These are phyloP conservation scores for Nemotelus pantherinus DNA, from an alignment of 2,888 invertebrate genomes.

Conservation along the genomic window DNA sequence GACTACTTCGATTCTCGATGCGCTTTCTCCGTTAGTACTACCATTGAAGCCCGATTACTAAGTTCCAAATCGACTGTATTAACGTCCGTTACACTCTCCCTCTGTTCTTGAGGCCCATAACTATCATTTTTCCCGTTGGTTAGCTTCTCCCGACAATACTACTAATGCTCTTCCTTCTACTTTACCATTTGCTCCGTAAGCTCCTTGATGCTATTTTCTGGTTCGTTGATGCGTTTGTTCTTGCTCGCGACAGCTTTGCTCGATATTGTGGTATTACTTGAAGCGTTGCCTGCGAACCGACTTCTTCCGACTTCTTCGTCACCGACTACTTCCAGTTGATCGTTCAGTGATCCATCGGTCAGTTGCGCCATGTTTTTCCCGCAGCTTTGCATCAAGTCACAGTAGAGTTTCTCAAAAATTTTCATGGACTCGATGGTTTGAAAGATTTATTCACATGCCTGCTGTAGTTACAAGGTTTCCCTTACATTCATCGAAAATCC, in stretches of 20 bases:
- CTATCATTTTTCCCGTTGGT: conserved; percentile 76
- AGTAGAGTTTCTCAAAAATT: conserved; percentile 73
- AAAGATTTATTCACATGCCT: too few relatives aligned
- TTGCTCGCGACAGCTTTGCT: conserved; percentile 64
- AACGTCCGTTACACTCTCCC: too few relatives aligned
- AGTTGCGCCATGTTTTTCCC: conserved; percentile 55
- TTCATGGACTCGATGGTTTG: too few relatives aligned
- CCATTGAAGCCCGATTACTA: too few relatives aligned
- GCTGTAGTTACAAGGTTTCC: too few relatives aligned
- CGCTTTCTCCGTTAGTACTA: too few relatives aligned
- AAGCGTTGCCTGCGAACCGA: conserved; percentile 7
- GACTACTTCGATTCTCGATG: too few relatives aligned
- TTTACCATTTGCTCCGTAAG: conserved; percentile 75
- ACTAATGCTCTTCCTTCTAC: conserved; percentile 83
- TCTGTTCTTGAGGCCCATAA: too few relatives aligned
- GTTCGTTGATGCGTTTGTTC: conserved; percentile 67
- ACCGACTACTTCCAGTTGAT: conserved; percentile 59
- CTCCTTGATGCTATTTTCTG: conserved; percentile 68
- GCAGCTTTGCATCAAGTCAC: conserved; percentile 69
- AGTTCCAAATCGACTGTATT: too few relatives aligned
- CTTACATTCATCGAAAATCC: too few relatives aligned
- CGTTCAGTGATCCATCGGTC: conserved; percentile 52
- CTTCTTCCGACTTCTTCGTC: conserved; percentile 51
- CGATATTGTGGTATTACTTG: conserved; percentile 56
- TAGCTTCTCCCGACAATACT: conserved; percentile 84